Base-by-base conservation (phyloP, 37 sponge, comb jelly and placozoan genomes). In the Chondrilla cf. caribensis region DNA sequence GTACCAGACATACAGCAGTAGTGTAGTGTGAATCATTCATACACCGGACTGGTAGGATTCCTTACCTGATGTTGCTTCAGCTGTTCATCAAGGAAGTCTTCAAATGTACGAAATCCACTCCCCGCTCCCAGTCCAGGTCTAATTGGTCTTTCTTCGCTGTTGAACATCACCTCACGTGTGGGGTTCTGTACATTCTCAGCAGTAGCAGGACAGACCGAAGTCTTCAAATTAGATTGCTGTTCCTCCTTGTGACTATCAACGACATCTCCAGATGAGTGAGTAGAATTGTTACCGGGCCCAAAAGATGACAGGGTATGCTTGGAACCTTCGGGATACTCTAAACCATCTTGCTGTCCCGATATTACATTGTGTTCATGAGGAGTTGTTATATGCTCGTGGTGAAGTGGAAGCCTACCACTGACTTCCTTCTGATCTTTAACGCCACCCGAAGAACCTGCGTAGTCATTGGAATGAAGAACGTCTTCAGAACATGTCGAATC, bases 121-220 rank as follows among this genome's bases (percentile, higher is more conserved):
- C 8, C 26, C 47, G 82, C 60, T 59, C 90, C 83, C 0, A 89
- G 31, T 54, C 81, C 90, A 29, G 90, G 90, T 31, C 43, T 40
- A 39, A 89, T 84, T n/a, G 90, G 90, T 47, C 86, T 43, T 22
- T 85, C 90, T 14, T 85, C 85, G 42, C 28, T 65, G 14, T 26
- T 28, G n/a, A n/a, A n/a, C 11, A 81, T 15, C 28, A 24, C 28
- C 8, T 31, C 33, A 22, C 24, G 22, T n/a, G n/a, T 11, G 7
- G 82, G 22, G 41, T 81, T 39, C 5, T 18, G 24, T 17, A 54
- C 33, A 29, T 29, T 5, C 22, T 59, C 82, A 14, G 55, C 62
- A n/a, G 58, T 22, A 59, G 8, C 5, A 35, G 38, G 58, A n/a
- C n/a, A n/a, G n/a, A n/a, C n/a, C 29, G 33, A 0, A 60, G 5